phyloP scores from a whole-genome alignment of 2,888 invertebrate genomes.

The Tuta absoluta region DNA sequence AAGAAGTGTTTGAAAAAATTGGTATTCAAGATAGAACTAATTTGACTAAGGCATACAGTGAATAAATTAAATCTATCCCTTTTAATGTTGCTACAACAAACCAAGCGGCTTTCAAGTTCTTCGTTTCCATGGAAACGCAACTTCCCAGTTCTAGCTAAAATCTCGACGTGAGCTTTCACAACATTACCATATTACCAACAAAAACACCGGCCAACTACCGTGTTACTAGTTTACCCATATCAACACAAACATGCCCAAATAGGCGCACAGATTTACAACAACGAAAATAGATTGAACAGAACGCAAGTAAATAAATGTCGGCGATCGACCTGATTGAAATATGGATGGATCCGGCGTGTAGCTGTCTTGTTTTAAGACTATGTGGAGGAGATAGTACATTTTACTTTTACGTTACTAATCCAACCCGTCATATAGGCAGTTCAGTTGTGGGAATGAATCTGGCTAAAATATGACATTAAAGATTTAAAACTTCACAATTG shows the following conservation, averaged over 20 bases:
- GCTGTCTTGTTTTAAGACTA: conserved; percentile 33
- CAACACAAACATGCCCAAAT: conserved; percentile 65
- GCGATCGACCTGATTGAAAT: conserved; percentile 68
- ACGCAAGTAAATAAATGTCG: conserved; percentile 64
- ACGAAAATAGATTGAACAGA: conserved; percentile 66
- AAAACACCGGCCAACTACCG: conserved; percentile 31
- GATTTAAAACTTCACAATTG: no score
- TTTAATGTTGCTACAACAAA: not conserved
- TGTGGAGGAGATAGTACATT: not conserved
- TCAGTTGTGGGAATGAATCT: no score
- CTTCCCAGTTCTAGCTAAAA: conserved; percentile 11
- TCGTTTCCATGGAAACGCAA: conserved; percentile 2
- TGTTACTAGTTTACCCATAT: conserved; percentile 54
- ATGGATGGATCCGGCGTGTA: conserved; percentile 49
- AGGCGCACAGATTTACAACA: conserved; percentile 60
- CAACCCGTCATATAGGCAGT: no score
- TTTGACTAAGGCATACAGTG: not conserved
- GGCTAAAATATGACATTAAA: no score
- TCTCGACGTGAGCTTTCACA: conserved; percentile 22
- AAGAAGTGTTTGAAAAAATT: no score
- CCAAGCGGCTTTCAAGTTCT: not conserved
- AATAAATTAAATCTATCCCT: not conserved
- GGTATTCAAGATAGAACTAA: not conserved
- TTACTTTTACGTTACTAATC: no score
- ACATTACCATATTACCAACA: conserved; percentile 14